phyloP scores from a whole-genome alignment of 2,797 vertebrate genomes.

The Aeoliscus strigatus region DNA sequence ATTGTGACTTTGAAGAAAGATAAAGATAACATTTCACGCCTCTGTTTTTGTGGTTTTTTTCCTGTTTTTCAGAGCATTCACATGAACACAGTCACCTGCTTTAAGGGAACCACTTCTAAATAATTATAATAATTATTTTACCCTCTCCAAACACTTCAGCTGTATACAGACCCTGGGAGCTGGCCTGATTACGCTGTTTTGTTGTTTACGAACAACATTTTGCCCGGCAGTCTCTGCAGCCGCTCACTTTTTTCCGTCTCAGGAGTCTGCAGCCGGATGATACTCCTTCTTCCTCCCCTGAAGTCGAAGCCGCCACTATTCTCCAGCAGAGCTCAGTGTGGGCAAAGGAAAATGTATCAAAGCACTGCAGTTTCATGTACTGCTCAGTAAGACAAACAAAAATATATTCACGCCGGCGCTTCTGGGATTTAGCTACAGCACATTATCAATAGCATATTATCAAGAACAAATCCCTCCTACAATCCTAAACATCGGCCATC shows the following conservation, averaged over 20 bases:
- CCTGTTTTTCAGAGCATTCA: conserved; percentile 11
- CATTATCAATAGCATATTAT: conserved; percentile 21
- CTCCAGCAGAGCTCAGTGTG: conserved; percentile 40
- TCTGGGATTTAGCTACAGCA: conserved; percentile 26
- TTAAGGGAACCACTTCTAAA: conserved; percentile 23
- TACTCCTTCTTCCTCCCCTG: conserved; percentile 32
- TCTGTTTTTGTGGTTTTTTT: neutral
- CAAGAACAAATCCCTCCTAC: conserved; percentile 18
- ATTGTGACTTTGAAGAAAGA: neutral
- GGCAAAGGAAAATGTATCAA: conserved; percentile 33
- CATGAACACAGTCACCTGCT: conserved; percentile 28
- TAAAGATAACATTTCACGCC: conserved; percentile 1
- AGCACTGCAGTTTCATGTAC: conserved; percentile 19
- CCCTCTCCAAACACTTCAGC: conserved; percentile 26
- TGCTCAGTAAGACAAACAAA: conserved; percentile 4
- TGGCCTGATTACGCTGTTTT: conserved; percentile 48
- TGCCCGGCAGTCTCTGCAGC: conserved; percentile 35
- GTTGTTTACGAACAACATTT: conserved; percentile 50
- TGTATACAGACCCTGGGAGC: conserved; percentile 30
- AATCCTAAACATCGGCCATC: neutral
- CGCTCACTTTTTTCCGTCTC: conserved; percentile 30
- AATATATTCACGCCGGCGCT: conserved; percentile 21
- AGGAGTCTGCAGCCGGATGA: conserved; percentile 33
- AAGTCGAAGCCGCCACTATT: conserved; percentile 42
- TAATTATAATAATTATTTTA: conserved; percentile 41